Evolutionary conservation across 2,888 invertebrate species (phyloP).

Genomic region (Latheticus oryzae): DNA sequence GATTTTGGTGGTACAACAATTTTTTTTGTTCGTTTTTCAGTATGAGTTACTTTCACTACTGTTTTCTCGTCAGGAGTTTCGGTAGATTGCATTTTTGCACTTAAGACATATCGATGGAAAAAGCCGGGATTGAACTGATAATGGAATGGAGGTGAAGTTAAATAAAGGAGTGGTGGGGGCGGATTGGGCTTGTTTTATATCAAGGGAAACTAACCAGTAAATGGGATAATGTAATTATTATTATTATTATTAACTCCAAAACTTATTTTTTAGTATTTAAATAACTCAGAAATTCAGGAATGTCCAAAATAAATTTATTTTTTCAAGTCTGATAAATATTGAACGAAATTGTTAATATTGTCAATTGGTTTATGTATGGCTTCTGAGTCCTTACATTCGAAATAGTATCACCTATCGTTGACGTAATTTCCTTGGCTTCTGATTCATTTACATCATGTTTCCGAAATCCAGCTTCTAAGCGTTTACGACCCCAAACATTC

Average conservation of each 20-base stretch:
- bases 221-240: no score
- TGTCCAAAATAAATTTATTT: no score
- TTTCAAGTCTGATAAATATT: no score
- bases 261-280: no score
- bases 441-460: neutral
- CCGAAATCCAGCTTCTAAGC: no score
- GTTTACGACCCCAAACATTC: no score
- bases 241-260: no score
- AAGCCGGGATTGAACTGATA: conserved; percentile 23
- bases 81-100: conserved; percentile 54
- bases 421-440: conserved; percentile 47
- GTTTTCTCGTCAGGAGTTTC: conserved; percentile 43
- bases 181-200: conserved; percentile 2
- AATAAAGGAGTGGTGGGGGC: conserved; percentile 30
- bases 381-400: conserved; percentile 22
- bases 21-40: conserved; percentile 42
- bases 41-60: conserved; percentile 5
- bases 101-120: conserved; percentile 37
- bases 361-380: conserved; percentile 11
- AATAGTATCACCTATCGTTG: conserved; percentile 43
- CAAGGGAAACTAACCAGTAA: conserved; percentile 5
- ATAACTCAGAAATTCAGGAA: no score
- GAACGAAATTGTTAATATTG: no score
- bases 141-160: conserved; percentile 21
- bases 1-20: conserved; percentile 49